Evolutionary conservation across 2,113 vertebrate genomes (phyloP).

Genomic region (Amphiprion percula): DNA sequence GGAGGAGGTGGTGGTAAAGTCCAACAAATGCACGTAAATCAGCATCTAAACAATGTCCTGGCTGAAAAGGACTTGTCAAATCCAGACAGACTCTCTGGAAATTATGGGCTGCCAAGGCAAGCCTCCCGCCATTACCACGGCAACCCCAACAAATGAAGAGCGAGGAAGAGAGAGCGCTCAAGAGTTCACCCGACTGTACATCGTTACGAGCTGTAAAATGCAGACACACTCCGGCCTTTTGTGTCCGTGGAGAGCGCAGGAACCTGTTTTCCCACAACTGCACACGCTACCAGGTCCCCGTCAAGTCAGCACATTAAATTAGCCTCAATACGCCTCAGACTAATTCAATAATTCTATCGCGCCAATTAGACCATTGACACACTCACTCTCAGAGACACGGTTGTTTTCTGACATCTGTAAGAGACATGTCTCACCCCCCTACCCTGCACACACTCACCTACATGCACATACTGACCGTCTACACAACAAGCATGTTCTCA

Average conservation of each 20-base stretch:
- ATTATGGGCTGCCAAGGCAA: conserved; percentile 76
- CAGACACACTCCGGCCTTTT: conserved; percentile 62
- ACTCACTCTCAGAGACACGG: conserved; percentile 20
- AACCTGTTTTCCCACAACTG: conserved; percentile 66
- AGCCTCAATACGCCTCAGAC: conserved; percentile 47
- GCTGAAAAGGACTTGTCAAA: conserved; percentile 83
- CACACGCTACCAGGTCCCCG: conserved; percentile 2
- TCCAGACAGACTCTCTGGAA: conserved; percentile 77
- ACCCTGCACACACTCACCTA: conserved; percentile 19
- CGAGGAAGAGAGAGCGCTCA: conserved; percentile 32
- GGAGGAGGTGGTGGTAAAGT: conserved; percentile 60
- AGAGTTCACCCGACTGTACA: conserved; percentile 65
- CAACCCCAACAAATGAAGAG: conserved; percentile 71
- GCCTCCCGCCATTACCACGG: conserved; percentile 76
- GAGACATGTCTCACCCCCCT: conserved; percentile 77
- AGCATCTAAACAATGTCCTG: conserved; percentile 64
- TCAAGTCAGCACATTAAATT: conserved; percentile 60
- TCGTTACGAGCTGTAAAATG: conserved; percentile 37
- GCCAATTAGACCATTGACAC: conserved; percentile 57
- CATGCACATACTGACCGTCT: conserved; percentile 11
- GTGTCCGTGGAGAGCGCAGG: conserved; percentile 23
- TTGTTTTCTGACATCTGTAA: conserved; percentile 73
- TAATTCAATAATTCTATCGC: conserved; percentile 59
- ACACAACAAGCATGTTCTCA: conserved; percentile 39
- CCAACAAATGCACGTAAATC: conserved; percentile 79